Conservation (phyloP, 2,113 vertebrate genomes). For the Zosterops pallidus region DNA sequence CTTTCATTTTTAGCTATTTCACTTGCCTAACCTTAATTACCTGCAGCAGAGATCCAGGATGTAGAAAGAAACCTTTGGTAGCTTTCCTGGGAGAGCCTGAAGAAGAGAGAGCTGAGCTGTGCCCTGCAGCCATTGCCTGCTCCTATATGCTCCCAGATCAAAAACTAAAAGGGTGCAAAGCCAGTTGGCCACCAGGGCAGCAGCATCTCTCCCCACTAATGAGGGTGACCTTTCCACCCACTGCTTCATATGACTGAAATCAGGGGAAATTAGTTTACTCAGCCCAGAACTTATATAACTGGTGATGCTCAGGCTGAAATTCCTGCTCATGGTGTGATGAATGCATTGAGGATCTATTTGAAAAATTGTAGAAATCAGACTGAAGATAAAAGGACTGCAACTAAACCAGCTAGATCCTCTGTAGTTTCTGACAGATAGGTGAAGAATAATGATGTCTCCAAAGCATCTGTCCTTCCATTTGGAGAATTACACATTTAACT, state of each 20-base stretch:
- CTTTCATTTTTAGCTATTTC: neutral
- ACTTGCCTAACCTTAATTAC: neutral
- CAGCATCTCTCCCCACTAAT: conserved; percentile 47
- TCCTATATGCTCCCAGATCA: conserved; percentile 24
- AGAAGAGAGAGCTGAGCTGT: conserved; percentile 2
- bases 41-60: neutral
- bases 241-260: conserved; percentile 14
- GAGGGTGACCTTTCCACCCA: conserved; percentile 52
- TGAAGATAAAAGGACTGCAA: conserved; percentile 44
- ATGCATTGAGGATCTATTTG: conserved; percentile 9
- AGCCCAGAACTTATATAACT: neutral
- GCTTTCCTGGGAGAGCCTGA: neutral
- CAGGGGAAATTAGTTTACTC: conserved; percentile 38
- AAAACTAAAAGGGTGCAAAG: conserved; percentile 28
- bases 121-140: conserved; percentile 4
- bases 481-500: conserved; percentile 46
- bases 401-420: conserved; percentile 40
- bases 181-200: conserved; percentile 42
- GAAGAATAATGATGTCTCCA: conserved; percentile 61
- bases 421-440: conserved; percentile 44
- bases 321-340: conserved; percentile 15
- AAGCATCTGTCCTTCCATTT: conserved; percentile 27
- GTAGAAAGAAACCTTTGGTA: neutral
- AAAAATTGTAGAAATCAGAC: conserved; percentile 26
- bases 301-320: neutral